phyloP scores from a whole-genome alignment of 2,113 vertebrate genomes.

The Rhineura floridana region DNA sequence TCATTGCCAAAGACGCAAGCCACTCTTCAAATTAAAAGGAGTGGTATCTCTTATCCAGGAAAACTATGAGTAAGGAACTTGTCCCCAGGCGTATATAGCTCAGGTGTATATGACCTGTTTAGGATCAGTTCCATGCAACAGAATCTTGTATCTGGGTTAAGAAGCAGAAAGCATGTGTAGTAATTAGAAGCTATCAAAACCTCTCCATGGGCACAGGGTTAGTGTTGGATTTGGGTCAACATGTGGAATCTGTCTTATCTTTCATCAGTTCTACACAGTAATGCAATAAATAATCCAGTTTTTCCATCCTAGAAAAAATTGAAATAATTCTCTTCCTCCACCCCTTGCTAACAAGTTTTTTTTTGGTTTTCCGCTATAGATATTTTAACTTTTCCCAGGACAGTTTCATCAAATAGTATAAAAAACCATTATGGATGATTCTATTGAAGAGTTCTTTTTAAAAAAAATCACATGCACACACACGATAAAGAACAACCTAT shows the following conservation, averaged over 20 bases:
- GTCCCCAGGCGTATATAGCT: not conserved
- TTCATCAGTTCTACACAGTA: conserved; percentile 23
- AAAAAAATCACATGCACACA: conserved; percentile 64
- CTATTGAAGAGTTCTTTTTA: conserved; percentile 42
- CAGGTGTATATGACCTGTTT: too few relatives aligned
- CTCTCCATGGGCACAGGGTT: conserved; percentile 48
- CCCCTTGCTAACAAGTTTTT: conserved; percentile 76
- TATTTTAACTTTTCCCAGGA: conserved; percentile 75
- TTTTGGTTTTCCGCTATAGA: conserved; percentile 77
- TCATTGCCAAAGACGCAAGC: not conserved
- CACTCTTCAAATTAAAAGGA: not conserved
- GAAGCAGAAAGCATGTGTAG: not conserved
- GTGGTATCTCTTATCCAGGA: not conserved
- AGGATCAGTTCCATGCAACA: not conserved
- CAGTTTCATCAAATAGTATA: conserved; percentile 75
- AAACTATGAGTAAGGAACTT: not conserved
- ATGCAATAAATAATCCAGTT: conserved; percentile 78
- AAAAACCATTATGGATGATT: conserved; percentile 74
- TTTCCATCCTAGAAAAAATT: conserved; percentile 74
- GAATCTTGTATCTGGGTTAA: not conserved
- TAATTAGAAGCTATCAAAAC: not conserved
- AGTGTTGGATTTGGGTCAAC: conserved; percentile 72
- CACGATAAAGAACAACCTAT: conserved; percentile 72
- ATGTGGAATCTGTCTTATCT: conserved; percentile 75
- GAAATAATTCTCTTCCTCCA: conserved; percentile 64